Evolutionary conservation across 92 coral and sea anemone genomes (phyloP).

Genomic region (Heteractis magnifica): DNA sequence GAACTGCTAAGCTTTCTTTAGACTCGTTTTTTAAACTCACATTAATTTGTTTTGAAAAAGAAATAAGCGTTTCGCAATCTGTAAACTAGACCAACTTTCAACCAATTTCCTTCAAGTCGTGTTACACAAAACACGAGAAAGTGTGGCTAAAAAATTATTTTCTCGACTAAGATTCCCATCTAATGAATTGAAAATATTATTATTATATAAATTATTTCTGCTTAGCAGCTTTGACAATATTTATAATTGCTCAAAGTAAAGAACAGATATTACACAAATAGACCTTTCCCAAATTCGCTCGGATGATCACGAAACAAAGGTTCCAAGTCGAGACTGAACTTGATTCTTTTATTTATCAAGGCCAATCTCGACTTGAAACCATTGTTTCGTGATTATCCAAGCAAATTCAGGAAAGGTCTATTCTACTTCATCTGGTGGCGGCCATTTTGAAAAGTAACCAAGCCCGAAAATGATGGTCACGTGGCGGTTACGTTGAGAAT

Average conservation of each 20-base stretch:
- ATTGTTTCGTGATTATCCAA: too few relatives aligned
- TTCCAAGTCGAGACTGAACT: too few relatives aligned
- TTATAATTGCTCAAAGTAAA: background rate
- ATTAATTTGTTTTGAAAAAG: too few relatives aligned
- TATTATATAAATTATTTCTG: constrained; percentile 9
- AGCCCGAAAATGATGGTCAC: background rate
- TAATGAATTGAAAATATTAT: background rate
- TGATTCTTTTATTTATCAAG: too few relatives aligned
- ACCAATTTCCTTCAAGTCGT: background rate
- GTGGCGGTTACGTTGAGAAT: background rate
- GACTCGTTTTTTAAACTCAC: too few relatives aligned
- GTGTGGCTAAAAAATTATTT: background rate
- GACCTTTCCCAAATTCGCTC: too few relatives aligned
- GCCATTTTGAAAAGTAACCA: constrained; percentile 3
- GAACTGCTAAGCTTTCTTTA: too few relatives aligned
- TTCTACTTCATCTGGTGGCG: background rate
- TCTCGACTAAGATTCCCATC: background rate
- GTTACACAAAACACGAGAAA: background rate
- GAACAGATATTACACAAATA: background rate
- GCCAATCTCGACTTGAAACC: too few relatives aligned
- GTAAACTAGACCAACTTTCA: too few relatives aligned
- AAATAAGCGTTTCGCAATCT: too few relatives aligned
- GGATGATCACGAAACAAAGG: too few relatives aligned
- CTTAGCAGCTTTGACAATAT: background rate
- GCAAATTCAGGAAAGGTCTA: too few relatives aligned